Evolutionary conservation across 2,113 vertebrate genomes (phyloP).

Genomic region (Nyctibius bracteatus): DNA sequence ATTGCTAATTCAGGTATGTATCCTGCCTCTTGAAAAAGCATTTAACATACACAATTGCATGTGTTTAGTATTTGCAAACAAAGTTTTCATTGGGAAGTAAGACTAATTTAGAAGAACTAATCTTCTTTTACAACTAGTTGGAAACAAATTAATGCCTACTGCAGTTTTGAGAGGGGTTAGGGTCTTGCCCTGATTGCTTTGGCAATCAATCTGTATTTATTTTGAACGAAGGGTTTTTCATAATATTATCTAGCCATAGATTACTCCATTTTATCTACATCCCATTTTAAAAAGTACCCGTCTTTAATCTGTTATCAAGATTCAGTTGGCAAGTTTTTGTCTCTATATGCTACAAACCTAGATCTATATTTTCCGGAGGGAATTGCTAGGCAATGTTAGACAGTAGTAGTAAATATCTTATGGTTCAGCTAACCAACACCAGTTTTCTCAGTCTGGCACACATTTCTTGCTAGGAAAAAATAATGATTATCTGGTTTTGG

Average conservation of each 20-base stretch:
- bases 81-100: not conserved
- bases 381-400: not conserved
- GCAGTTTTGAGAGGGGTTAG: not conserved
- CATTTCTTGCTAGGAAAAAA: not conserved
- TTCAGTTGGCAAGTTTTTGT: not conserved
- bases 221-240: not conserved
- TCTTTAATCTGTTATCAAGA: not conserved
- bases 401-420: not conserved
- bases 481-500: not conserved
- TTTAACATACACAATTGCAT: not conserved
- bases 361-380: not conserved
- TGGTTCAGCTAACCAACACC: not conserved
- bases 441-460: not conserved
- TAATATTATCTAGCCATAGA: not conserved
- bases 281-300: not conserved
- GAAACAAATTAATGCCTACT: not conserved
- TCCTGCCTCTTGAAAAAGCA: not conserved
- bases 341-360: not conserved
- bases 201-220: not conserved
- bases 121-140: not conserved
- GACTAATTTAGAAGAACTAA: not conserved
- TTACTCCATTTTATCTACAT: not conserved
- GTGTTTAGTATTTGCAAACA: not conserved
- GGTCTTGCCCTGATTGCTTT: not conserved
- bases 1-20: not conserved